These are phyloP conservation scores for Melanotaenia pygmaea DNA, from an alignment of 2,797 vertebrate genomes.

Conservation along the genomic window DNA sequence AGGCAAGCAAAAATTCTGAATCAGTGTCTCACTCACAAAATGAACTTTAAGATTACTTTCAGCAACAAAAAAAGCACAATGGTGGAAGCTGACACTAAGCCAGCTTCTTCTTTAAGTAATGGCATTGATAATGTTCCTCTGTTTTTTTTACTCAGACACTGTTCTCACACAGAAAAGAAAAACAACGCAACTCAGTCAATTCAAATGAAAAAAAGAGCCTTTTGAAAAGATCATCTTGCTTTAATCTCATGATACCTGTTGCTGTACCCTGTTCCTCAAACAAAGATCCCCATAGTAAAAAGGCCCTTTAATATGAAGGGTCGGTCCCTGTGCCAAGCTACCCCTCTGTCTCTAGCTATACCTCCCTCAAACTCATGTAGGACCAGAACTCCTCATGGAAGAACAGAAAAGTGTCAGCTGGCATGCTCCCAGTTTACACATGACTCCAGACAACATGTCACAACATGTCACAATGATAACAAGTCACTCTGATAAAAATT, in stretches of 20 bases:
- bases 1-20: constrained; percentile 75
- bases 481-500: constrained; percentile 78
- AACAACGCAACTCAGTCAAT: constrained; percentile 58
- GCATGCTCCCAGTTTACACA: constrained; percentile 70
- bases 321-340: constrained; percentile 66
- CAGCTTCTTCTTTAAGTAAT: constrained; percentile 77
- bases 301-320: constrained; percentile 85
- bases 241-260: constrained; percentile 68
- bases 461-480: constrained; percentile 79
- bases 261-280: constrained; percentile 78
- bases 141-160: constrained; percentile 60
- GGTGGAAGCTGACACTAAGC: constrained; percentile 77
- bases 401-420: constrained; percentile 73
- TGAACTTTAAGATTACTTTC: constrained; percentile 64
- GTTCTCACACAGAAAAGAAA: constrained; percentile 64
- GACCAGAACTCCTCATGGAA: constrained; percentile 61
- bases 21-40: constrained; percentile 72
- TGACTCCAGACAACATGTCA: constrained; percentile 78
- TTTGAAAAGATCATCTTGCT: constrained; percentile 66
- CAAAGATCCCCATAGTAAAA: constrained; percentile 76
- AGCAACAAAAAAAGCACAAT: constrained; percentile 79
- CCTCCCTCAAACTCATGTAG: constrained; percentile 32
- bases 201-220: constrained; percentile 54
- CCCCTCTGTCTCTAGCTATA: constrained; percentile 36
- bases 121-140: constrained; percentile 71